Base-by-base conservation (phyloP, 2,888 invertebrate genomes). In the Platycheirus rosarum region DNA sequence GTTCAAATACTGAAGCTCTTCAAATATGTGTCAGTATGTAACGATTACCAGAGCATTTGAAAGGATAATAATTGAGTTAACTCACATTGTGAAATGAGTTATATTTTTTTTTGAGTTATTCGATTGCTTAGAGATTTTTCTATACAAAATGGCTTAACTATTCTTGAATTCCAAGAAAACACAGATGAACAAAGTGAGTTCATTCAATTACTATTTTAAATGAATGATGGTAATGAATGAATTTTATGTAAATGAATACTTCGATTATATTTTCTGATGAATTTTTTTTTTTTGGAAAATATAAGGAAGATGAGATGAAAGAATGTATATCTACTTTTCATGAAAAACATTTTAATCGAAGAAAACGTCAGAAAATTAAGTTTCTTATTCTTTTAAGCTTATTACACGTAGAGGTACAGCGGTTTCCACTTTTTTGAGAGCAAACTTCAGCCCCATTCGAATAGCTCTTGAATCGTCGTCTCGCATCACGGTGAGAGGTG, bases 321-420 rank as follows among this genome's bases (percentile, higher is more conserved):
- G 29, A 8, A 9, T 40, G 49, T 18, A 18, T 6, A 70, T 80
- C 75, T 65, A 75, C 44, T 75, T 75, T 80, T 75, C 76, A 66
- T 80, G 76, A 76, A 48, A 51, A 62, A 48, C 75, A 75, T 76
- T 80, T 80, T 80, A 53, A 29, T 53, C 65, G 60, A 65, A 37
- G 46, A 68, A 80, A 75, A 75, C 76, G 80, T 80, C 80, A 76
- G 80, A 80, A 80, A 80, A 74, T n/a, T 60, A 26, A 29, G 37
- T 29, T 48, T 48, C 20, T 42, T 32, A 37, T 35, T 63, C 44
- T 40, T 46, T 63, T 42, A 76, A 71, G 66, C 29, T 57, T 65
- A 46, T 71, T n/a, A 71, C 77, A 71, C 70, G 49, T 63, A 63
- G 77, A 71, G 68, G 51, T 77, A 77, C 76, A 70, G 48, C 42